Percentiles rank a stretch among this genome's conserved stretches.
These are phyloP conservation scores for Gymnocheta viridis DNA, from an alignment of 2,888 invertebrate species.

Conservation along the genomic window DNA sequence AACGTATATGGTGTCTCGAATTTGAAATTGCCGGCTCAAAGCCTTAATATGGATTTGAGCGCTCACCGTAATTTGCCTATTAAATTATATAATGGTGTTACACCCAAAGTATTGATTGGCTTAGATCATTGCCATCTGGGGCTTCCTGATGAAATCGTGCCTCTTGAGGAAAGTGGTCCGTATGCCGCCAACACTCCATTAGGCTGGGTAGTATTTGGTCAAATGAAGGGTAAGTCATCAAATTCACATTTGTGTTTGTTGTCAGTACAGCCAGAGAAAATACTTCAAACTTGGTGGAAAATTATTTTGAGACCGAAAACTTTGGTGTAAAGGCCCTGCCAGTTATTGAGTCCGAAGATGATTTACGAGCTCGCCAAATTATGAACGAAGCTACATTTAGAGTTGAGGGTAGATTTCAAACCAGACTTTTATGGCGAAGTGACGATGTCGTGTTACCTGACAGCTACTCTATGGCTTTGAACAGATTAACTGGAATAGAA, in stretches of 20 bases:
- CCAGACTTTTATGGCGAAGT: constrained; percentile 13
- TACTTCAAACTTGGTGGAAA: not conserved
- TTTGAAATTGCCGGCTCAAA: not conserved
- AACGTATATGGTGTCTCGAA: too few species aligned
- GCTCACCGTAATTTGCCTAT: constrained; percentile 16
- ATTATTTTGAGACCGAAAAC: not conserved
- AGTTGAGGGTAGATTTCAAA: constrained; percentile 24
- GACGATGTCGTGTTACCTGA: constrained; percentile 23
- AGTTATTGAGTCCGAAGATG: constrained; percentile 30
- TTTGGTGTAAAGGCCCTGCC: constrained; percentile 20
- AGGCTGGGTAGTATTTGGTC: constrained; percentile 37
- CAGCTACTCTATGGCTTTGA: constrained; percentile 32
- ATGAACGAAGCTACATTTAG: too few species aligned
- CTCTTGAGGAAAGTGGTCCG: too few species aligned
- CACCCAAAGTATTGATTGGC: constrained; percentile 52
- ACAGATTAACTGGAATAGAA: too few species aligned
- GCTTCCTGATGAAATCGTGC: constrained; percentile 45
- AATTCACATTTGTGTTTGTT: not conserved
- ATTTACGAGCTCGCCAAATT: not conserved
- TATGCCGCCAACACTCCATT: constrained; percentile 55
- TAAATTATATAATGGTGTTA: not conserved
- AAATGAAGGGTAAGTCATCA: not conserved
- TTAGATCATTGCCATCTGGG: constrained; percentile 61
- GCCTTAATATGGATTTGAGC: not conserved
- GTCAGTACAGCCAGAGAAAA: too few species aligned